These are phyloP conservation scores for Bubo bubo DNA, from an alignment of 2,113 vertebrate species.

Conservation along the genomic window DNA sequence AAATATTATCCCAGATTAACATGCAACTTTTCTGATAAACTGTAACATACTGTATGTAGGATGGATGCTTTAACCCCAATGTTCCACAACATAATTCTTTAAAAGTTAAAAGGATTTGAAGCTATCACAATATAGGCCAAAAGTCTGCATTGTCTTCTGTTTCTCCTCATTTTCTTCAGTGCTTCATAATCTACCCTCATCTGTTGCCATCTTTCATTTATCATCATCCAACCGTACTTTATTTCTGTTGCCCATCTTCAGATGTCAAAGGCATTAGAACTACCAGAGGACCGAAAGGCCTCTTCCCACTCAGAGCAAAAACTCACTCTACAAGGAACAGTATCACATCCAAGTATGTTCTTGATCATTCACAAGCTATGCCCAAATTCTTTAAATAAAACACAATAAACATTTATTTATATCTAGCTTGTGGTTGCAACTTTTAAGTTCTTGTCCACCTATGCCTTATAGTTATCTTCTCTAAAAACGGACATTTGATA, in stretches of 20 bases:
- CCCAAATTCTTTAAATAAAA: background rate
- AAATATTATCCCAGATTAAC: background rate
- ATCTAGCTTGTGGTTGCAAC: background rate
- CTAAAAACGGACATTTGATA: background rate
- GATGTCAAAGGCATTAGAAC: background rate
- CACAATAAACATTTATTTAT: background rate
- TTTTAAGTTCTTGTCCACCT: background rate
- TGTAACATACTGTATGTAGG: background rate
- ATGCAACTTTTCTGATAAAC: constrained; percentile 31
- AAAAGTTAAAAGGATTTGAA: background rate
- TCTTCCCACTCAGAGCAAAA: background rate
- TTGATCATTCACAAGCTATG: background rate
- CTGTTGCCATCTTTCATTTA: background rate
- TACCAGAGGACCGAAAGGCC: background rate
- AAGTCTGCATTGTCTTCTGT: background rate
- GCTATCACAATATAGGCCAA: background rate
- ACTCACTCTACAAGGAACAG: background rate
- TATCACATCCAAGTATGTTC: background rate
- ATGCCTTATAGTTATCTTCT: background rate
- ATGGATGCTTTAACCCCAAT: background rate
- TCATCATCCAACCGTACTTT: background rate
- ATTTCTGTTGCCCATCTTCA: background rate
- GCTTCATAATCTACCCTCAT: background rate
- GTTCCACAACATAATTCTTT: background rate
- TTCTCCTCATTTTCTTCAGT: background rate